Conservation (phyloP, 1,140 invertebrate genomes). For the Rhyacophila brunnea region DNA sequence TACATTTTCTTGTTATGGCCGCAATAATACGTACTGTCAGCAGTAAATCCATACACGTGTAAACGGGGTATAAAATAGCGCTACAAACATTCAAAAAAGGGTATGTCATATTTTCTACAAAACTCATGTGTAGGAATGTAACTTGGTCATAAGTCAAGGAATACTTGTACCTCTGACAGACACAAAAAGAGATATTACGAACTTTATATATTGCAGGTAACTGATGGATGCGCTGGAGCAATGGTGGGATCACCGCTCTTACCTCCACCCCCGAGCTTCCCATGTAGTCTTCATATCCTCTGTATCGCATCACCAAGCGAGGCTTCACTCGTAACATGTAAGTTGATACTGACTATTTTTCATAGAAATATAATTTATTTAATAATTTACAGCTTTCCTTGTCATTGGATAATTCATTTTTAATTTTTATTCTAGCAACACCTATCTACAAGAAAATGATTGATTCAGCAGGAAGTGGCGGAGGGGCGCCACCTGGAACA, state of each 20-base stretch:
- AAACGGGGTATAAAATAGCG: too few species aligned
- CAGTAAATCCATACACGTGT: too few species aligned
- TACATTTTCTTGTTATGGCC: too few species aligned
- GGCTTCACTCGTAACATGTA: slow-evolving; percentile 18
- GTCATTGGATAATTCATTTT: neutral
- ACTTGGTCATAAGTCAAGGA: too few species aligned
- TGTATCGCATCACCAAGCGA: slow-evolving; percentile 26
- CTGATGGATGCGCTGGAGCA: slow-evolving; percentile 24
- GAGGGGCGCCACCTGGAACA: slow-evolving; percentile 14
- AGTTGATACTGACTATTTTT: slow-evolving; percentile 2
- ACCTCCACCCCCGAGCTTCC: slow-evolving; percentile 14
- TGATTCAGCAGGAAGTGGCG: slow-evolving; percentile 11
- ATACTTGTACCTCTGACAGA: neutral
- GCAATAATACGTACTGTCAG: too few species aligned
- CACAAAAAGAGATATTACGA: too few species aligned
- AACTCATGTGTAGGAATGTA: too few species aligned
- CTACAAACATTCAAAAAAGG: too few species aligned
- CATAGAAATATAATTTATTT: too few species aligned
- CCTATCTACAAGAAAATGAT: slow-evolving; percentile 25
- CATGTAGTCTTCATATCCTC: slow-evolving; percentile 23
- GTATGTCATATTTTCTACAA: too few species aligned
- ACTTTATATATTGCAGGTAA: slow-evolving; percentile 25
- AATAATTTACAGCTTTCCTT: neutral
- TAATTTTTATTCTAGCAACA: slow-evolving; percentile 17
- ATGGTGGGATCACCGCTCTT: neutral